Evolutionary conservation across 2,797 vertebrate species (phyloP), one percentile per base, ranked within the genome.

Genomic region (Setipinna tenuifilis): DNA sequence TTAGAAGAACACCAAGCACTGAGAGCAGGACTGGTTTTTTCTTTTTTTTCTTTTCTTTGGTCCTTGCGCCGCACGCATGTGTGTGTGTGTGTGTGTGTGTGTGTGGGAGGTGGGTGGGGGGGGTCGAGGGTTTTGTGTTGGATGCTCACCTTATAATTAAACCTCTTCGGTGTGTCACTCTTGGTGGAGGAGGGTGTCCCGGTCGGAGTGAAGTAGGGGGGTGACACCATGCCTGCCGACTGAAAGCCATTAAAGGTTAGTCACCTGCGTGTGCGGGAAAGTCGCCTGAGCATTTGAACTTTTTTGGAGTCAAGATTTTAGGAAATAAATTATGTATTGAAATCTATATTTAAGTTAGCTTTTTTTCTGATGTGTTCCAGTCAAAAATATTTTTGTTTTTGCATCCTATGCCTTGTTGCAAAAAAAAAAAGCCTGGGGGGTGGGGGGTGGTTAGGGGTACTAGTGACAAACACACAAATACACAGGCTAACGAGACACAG

Each of bases 171-270:
- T 82, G 96, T 91, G 17, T 96, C 95, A 83, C 95, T 96, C 93
- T 95, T 97, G 94, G 94, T 95, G 61, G 97, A 97, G 82, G 95
- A 89, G 28, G 97, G 96, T 41, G 97, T 97, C 87, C 96, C 96
- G 87, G 93, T 89, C 85, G 97, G 95, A 85, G 95, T 93, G 23
- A 93, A 17, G 48, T 90, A 95, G 62, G 93, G 94, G 25, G 97
- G 96, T 84, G 97, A 97, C 12, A 95, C 95, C n/a, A 95, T 87
- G 87, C 97, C 97, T 93, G 95, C 93, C 83, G 93, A 91, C 97
- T 98, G 87, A 65, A 92, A 93, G 90, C 65, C 28, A 81, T 81
- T 25, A 85, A 17, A 31, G 16, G 35, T 78, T 78, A 44, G 35
- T 78, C 14, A 44, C 31, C 35, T n/a, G 35, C 2, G 9, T 25